phyloP scores from a whole-genome alignment of 2,113 vertebrate genomes.

The Hyaena hyaena region DNA sequence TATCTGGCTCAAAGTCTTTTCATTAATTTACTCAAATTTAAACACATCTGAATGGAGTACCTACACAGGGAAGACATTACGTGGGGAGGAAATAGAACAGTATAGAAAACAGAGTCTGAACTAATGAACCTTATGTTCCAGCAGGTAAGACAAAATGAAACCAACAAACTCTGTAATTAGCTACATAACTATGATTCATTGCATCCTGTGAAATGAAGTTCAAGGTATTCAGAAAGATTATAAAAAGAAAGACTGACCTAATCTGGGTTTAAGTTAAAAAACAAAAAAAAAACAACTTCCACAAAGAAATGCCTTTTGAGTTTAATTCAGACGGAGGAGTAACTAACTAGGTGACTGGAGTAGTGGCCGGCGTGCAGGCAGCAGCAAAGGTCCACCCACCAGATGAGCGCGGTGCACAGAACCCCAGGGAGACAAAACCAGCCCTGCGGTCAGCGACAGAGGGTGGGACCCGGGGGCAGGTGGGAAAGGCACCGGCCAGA shows the following conservation, averaged over 20 bases:
- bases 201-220: neutral
- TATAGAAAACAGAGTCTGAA: neutral
- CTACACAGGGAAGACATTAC: neutral
- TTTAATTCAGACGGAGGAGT: neutral
- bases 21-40: neutral
- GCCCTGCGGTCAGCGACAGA: neutral
- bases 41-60: neutral
- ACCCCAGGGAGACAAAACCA: neutral
- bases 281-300: neutral
- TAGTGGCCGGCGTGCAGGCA: fast-evolving
- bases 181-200: neutral
- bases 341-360: neutral
- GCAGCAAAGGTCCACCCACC: no score
- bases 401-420: neutral
- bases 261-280: neutral
- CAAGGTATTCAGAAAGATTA: neutral
- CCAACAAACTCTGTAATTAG: neutral
- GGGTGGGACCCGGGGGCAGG: neutral
- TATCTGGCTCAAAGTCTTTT: neutral
- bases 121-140: neutral
- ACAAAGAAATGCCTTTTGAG: neutral
- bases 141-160: neutral
- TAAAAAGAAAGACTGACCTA: neutral
- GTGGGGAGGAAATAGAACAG: neutral
- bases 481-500: neutral